Evolutionary conservation across 2,797 vertebrate genomes (phyloP), one percentile per base, ranked within the genome.

Genomic region (Balearica regulorum): DNA sequence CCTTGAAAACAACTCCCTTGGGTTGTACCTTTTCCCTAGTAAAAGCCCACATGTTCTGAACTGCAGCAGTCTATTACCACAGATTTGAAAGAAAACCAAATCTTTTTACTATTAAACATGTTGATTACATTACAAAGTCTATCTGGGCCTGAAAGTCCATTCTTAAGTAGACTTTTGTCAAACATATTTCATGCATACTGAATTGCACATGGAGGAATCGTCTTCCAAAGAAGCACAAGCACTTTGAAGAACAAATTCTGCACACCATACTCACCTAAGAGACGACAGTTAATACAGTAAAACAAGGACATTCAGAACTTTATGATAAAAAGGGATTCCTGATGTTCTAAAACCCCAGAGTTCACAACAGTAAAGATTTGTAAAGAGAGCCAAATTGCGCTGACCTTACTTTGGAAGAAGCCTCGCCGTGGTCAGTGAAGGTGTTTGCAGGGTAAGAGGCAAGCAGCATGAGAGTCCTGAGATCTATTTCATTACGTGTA

Each of bases 1-100:
- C 61, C 57, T 93, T 90, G 82, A 71, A 94, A 95, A 93, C 41
- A 60, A 16, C 28, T 94, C 93, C 41, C 64, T 64, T 55, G 61
- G 37, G 61, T 81, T 79, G 17, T 60, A 65, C 70, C n/a, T 61
- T 79, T 95, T 90, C 29, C 64, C 48, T 46, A 76, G 33, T 49
- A 92, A 82, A 81, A 87, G 16, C 33, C 58, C 37, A 61, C 16
- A 19, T 37, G 54, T 71, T 84, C 61, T 2, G 1, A 94, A 68
- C 18, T 68, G 60, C 49, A 78, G 61, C 44, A 64, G 16, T 60
- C 37, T 80, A 33, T 43, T 82, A 90, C 28, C 29, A 41, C 8
- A 44, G 48, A 71, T 71, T 49, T 35, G 51, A 87, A 87, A 85
- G 61, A 69, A 71, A 88, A 79, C 3, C 4, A 3, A 37, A 28